phyloP scores from a whole-genome alignment of 1,140 invertebrate genomes.

The Euura saliciscinereae region DNA sequence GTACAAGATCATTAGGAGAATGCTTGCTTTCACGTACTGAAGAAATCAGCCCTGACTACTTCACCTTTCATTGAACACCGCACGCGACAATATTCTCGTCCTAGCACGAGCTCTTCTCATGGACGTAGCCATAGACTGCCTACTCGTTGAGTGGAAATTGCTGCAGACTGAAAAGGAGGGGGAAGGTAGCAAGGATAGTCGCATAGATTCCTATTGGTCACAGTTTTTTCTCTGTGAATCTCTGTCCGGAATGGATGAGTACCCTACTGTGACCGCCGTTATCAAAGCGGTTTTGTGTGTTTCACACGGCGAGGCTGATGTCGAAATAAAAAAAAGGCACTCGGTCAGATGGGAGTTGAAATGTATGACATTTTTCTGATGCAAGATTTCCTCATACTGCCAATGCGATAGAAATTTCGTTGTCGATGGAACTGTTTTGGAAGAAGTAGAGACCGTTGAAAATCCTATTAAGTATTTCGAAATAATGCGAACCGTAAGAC shows the following conservation, averaged over 20 bases:
- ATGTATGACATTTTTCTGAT: too few species aligned
- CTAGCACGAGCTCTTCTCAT: neutral
- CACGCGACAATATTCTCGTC: neutral
- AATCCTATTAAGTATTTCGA: too few species aligned
- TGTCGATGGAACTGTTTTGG: too few species aligned
- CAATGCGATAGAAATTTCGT: too few species aligned
- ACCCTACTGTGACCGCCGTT: slow-evolving; percentile 11
- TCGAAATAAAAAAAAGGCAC: too few species aligned
- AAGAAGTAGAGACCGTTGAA: too few species aligned
- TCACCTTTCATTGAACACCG: neutral
- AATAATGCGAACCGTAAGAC: too few species aligned
- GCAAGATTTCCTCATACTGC: too few species aligned
- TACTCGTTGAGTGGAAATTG: neutral
- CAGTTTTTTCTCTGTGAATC: neutral
- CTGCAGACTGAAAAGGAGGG: neutral
- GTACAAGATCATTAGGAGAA: neutral
- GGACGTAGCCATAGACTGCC: neutral
- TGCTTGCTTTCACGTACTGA: neutral
- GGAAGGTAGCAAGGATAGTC: neutral
- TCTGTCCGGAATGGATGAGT: slow-evolving; percentile 10
- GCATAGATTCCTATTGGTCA: neutral
- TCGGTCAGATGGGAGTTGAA: too few species aligned
- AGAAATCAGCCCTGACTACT: neutral
- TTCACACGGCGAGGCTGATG: slow-evolving; percentile 18
- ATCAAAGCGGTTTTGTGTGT: slow-evolving; percentile 17